phyloP scores from a whole-genome alignment of 2,113 vertebrate genomes.

The Rhinoderma darwinii region DNA sequence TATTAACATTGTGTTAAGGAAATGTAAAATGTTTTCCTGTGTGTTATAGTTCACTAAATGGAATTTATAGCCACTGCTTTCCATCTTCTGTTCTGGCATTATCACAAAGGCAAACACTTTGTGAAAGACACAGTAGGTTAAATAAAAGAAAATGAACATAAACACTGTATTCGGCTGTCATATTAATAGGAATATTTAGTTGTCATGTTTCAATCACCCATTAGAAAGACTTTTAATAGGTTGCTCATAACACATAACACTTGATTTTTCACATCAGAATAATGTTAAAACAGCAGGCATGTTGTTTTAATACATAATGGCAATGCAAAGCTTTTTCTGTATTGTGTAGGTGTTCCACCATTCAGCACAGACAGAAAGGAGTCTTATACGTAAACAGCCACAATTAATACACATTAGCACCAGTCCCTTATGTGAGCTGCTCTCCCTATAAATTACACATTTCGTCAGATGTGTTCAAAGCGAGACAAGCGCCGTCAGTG shows the following conservation, averaged over 20 bases:
- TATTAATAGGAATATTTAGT: conserved; percentile 17
- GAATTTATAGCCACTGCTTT: not conserved
- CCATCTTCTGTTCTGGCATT: not conserved
- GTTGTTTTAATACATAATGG: conserved; percentile 14
- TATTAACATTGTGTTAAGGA: not conserved
- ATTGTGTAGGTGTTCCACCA: conserved; percentile 52
- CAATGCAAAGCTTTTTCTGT: not conserved
- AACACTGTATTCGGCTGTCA: not conserved
- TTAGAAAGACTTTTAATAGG: not conserved
- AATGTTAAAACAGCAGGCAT: not conserved
- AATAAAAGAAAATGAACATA: not conserved
- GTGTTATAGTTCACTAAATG: not conserved
- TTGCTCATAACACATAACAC: not conserved
- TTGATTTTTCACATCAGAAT: conserved; percentile 17
- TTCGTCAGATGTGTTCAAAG: conserved; percentile 58
- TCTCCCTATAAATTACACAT: conserved; percentile 55
- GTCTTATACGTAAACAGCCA: conserved; percentile 22
- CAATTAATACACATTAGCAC: conserved; percentile 52
- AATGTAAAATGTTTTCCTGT: not conserved
- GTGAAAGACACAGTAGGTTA: not conserved
- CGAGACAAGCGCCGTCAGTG: conserved; percentile 47
- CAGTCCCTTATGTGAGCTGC: conserved; percentile 43
- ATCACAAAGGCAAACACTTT: not conserved
- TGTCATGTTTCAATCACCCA: not conserved
- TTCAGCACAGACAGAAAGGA: conserved; percentile 14